Percentiles rank a stretch among this genome's conserved stretches.
Conservation (phyloP, 92 coral and sea anemone genomes). For the Epizoanthus scotinus region DNA sequence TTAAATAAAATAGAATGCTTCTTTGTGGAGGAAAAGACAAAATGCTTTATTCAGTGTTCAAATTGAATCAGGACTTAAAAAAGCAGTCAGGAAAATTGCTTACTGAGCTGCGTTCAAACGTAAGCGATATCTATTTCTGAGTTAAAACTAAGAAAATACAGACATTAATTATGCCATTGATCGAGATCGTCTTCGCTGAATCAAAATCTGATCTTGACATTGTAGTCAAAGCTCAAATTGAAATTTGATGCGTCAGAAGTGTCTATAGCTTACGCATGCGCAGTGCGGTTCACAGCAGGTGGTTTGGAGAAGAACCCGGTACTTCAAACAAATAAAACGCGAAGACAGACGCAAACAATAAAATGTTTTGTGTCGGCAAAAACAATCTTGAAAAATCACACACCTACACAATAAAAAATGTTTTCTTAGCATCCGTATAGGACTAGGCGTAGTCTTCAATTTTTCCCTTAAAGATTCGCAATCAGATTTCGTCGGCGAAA, state of each 20-base stretch:
- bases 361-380: slow-evolving; percentile 28
- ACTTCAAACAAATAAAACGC: slow-evolving; percentile 15
- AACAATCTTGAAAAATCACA: slow-evolving; percentile 30
- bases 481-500: slow-evolving; percentile 21
- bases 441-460: background rate
- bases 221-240: slow-evolving; percentile 19
- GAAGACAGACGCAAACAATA: slow-evolving; percentile 23
- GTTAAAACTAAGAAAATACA: background rate
- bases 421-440: background rate
- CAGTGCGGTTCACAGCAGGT: slow-evolving; percentile 13
- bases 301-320: slow-evolving; percentile 3
- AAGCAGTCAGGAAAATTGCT: slow-evolving; percentile 32
- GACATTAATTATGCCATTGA: background rate
- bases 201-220: slow-evolving; percentile 4
- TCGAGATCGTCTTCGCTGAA: background rate
- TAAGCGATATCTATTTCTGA: background rate
- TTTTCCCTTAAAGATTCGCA: slow-evolving; percentile 17
- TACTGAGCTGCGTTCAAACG: slow-evolving; percentile 7
- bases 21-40: slow-evolving; percentile 33
- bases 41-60: slow-evolving; percentile 22
- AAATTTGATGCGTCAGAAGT: background rate
- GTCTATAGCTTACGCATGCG: slow-evolving; percentile 24
- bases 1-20: slow-evolving; percentile 34
- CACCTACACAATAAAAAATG: slow-evolving; percentile 12
- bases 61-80: slow-evolving; percentile 20